phyloP scores from a whole-genome alignment of 2,888 invertebrate genomes.

The Netelia fuscicornis region DNA sequence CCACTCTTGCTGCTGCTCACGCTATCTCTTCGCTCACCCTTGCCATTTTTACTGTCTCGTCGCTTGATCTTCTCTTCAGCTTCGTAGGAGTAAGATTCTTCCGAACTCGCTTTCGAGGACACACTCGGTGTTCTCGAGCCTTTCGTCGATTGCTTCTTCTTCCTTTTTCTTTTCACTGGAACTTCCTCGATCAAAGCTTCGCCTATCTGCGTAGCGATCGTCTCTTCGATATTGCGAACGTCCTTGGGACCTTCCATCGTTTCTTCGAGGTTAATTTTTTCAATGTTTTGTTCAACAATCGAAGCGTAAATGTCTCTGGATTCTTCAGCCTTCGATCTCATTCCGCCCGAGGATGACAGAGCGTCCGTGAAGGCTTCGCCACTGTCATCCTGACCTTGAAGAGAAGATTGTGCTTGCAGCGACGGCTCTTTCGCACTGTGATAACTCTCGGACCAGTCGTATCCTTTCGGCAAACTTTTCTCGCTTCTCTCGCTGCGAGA shows the following conservation, averaged over 20 bases:
- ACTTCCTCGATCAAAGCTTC: constrained; percentile 74
- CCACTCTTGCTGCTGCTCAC: constrained; percentile 56
- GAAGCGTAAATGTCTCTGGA: constrained; percentile 62
- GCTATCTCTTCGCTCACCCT: constrained; percentile 61
- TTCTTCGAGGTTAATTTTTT: constrained; percentile 66
- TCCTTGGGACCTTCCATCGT: constrained; percentile 77
- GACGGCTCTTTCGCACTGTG: constrained; percentile 81
- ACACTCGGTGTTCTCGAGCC: constrained; percentile 65
- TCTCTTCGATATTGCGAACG: constrained; percentile 81
- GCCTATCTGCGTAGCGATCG: constrained; percentile 71
- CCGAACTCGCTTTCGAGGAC: constrained; percentile 72
- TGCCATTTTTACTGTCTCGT: constrained; percentile 60
- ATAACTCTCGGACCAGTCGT: constrained; percentile 79
- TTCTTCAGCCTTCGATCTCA: constrained; percentile 56
- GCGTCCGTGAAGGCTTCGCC: constrained; percentile 81
- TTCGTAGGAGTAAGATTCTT: constrained; percentile 74
- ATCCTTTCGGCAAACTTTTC: constrained; percentile 72
- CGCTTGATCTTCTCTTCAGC: constrained; percentile 64
- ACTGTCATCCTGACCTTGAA: constrained; percentile 79
- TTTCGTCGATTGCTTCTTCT: constrained; percentile 69
- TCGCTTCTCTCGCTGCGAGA: constrained; percentile 84
- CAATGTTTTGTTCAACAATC: constrained; percentile 58
- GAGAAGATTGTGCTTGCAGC: constrained; percentile 69
- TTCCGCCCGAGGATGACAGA: constrained; percentile 71
- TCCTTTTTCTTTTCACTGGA: constrained; percentile 72